Evolutionary conservation across 1,140 invertebrate genomes (phyloP).

Genomic region (Drosophila prosaltans): DNA sequence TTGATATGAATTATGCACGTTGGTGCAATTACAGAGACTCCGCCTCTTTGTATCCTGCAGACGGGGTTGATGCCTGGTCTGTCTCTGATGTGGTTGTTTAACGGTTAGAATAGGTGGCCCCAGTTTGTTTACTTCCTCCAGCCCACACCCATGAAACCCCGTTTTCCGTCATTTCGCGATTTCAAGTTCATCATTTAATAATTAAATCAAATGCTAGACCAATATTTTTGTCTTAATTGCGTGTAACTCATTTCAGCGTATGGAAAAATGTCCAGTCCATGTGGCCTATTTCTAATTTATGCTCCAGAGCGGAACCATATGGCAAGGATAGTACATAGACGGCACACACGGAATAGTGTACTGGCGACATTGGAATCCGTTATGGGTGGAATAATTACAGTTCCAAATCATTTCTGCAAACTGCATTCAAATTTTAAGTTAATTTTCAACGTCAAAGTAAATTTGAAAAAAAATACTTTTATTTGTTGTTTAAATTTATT

Average conservation of each 20-base stretch:
- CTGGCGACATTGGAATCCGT: background rate
- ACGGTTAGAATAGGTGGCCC: constrained; percentile 46
- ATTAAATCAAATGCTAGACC: constrained; percentile 82
- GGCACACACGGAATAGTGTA: too few species aligned
- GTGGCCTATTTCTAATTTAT: constrained; percentile 64
- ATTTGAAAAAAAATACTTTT: background rate
- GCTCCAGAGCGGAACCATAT: constrained; percentile 42
- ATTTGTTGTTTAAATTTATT: too few species aligned
- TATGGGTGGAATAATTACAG: background rate
- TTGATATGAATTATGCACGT: constrained; percentile 83
- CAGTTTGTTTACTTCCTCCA: constrained; percentile 52
- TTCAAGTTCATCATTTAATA: constrained; percentile 81
- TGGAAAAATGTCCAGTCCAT: constrained; percentile 55
- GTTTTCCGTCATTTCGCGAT: constrained; percentile 32
- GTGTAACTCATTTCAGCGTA: constrained; percentile 54
- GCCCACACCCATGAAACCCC: background rate
- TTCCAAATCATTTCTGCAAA: background rate
- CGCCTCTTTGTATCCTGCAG: constrained; percentile 18
- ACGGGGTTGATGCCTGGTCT: constrained; percentile 70
- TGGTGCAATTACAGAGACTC: constrained; percentile 79
- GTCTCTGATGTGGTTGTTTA: constrained; percentile 76
- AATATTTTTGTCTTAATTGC: constrained; percentile 82
- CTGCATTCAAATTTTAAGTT: too few species aligned
- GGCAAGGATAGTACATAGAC: constrained; percentile 25
- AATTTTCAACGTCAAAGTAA: background rate